phyloP scores from a whole-genome alignment of 2,888 invertebrate species.

The Agrilus biguttatus region DNA sequence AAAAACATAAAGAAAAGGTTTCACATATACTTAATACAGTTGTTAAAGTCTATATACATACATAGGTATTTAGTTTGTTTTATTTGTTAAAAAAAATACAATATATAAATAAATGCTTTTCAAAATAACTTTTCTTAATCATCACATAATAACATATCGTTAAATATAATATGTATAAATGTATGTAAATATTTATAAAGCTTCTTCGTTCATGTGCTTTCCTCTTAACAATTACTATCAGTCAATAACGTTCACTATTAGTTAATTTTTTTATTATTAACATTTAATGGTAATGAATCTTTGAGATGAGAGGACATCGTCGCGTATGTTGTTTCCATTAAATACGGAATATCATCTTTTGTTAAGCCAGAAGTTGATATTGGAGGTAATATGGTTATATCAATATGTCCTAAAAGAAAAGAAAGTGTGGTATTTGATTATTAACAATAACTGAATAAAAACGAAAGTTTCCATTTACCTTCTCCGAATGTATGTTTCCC shows the following conservation, averaged over 20 bases:
- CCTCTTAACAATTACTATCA: neutral
- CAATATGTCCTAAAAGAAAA: slow-evolving; percentile 41
- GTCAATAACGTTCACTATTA: neutral
- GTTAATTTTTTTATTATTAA: neutral
- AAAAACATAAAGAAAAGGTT: too few relatives aligned
- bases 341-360: slow-evolving; percentile 44
- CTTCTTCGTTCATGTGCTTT: neutral
- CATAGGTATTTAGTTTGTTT: too few relatives aligned
- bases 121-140: slow-evolving; percentile 1
- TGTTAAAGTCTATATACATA: too few relatives aligned
- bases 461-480: slow-evolving; percentile 31
- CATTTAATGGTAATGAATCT: slow-evolving; percentile 12
- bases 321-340: slow-evolving; percentile 51
- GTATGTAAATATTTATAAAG: too few relatives aligned
- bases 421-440: slow-evolving; percentile 7
- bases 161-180: neutral
- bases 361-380: slow-evolving; percentile 49
- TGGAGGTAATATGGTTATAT: slow-evolving; percentile 58
- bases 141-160: neutral
- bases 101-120: neutral
- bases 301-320: slow-evolving; percentile 52
- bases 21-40: too few relatives aligned
- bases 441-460: neutral
- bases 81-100: too few relatives aligned
- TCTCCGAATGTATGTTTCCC: slow-evolving; percentile 42